These are phyloP conservation scores for Festucalex cinctus DNA, from an alignment of 2,113 vertebrate genomes.

Conservation along the genomic window DNA sequence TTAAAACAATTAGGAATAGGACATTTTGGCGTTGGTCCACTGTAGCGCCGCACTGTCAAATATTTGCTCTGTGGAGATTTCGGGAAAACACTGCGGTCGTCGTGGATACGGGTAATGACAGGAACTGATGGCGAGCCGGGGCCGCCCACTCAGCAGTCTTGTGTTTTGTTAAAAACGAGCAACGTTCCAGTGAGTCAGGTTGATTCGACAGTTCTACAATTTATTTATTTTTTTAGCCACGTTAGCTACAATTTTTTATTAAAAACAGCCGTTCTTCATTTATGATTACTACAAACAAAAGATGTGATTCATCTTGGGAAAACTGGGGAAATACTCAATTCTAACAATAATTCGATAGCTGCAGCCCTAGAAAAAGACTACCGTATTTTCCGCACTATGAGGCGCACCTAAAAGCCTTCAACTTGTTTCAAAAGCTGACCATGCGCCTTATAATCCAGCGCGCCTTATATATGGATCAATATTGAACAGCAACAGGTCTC, in stretches of 20 bases:
- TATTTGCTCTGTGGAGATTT: conserved; percentile 5
- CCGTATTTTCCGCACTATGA: no score
- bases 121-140: conserved; percentile 1
- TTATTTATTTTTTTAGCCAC: neutral
- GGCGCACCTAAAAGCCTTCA: no score
- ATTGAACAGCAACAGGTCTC: no score
- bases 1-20: neutral
- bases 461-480: no score
- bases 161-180: neutral
- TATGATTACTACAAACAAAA: neutral
- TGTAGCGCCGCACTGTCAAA: neutral
- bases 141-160: conserved; percentile 8
- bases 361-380: no score
- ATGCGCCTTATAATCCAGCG: no score
- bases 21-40: neutral
- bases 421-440: no score
- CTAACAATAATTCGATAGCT: no score
- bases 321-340: no score
- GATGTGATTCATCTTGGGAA: neutral
- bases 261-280: neutral
- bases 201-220: neutral
- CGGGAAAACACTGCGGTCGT: neutral
- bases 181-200: neutral
- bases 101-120: conserved; percentile 2
- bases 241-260: neutral